Percentiles rank a stretch among this genome's conserved stretches.
Conservation (phyloP, 2,888 invertebrate genomes). For the Eucriotettix oculatus region DNA sequence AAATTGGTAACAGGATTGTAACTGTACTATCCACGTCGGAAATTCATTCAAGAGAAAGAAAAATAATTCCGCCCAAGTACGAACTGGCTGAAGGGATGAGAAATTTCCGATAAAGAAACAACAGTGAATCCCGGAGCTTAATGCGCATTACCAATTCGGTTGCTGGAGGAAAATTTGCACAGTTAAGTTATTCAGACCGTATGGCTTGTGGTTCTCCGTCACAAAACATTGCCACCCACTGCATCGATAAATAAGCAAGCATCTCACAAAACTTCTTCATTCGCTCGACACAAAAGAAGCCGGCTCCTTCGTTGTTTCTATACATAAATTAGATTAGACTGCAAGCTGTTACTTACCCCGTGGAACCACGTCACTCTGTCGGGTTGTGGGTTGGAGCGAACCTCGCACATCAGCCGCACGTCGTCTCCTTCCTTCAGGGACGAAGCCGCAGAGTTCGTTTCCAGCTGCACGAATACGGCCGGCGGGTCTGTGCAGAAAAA, state of each 20-base stretch:
- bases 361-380: constrained; percentile 63
- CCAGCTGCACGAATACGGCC: background rate
- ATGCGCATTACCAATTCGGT: background rate
- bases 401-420: constrained; percentile 59
- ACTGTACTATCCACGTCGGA: too few relatives aligned
- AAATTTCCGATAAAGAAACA: background rate
- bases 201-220: background rate
- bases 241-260: background rate
- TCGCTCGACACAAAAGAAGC: background rate
- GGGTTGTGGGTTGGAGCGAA: constrained; percentile 58
- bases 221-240: background rate
- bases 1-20: too few relatives aligned
- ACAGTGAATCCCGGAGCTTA: background rate
- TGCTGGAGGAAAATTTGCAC: background rate
- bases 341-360: constrained; percentile 42
- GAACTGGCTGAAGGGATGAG: constrained; percentile 19
- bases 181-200: background rate
- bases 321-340: too few relatives aligned
- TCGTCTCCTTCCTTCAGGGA: constrained; percentile 49
- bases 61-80: too few relatives aligned
- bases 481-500: background rate
- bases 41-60: too few relatives aligned
- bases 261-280: background rate
- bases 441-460: constrained; percentile 18
- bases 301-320: too few relatives aligned